phyloP scores from a whole-genome alignment of 2,797 vertebrate species.

The Zalophus californianus region DNA sequence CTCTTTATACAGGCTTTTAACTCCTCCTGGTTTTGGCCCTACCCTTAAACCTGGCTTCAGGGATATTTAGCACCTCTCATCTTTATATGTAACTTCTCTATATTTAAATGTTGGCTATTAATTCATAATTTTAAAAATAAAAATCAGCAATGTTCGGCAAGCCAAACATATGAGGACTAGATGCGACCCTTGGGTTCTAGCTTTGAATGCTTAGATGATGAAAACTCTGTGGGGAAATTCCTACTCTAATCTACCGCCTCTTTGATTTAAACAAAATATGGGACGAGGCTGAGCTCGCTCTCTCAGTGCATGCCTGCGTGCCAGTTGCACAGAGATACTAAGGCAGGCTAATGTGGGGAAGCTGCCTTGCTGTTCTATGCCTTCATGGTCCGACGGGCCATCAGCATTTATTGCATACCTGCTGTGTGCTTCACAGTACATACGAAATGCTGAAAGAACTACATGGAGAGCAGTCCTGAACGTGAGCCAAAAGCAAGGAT shows the following conservation, averaged over 20 bases:
- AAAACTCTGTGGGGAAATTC: conserved; percentile 32
- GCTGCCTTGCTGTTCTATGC: neutral
- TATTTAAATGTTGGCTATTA: conserved; percentile 58
- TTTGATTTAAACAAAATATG: conserved; percentile 31
- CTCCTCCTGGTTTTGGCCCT: neutral
- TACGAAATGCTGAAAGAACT: conserved; percentile 14
- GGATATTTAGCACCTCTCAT: neutral
- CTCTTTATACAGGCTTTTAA: neutral
- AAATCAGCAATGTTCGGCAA: conserved; percentile 3
- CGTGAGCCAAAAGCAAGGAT: neutral
- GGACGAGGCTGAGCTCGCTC: neutral
- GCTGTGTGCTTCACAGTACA: neutral
- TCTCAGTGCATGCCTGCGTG: neutral
- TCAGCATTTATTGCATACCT: conserved; percentile 36
- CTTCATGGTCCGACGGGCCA: conserved; percentile 20
- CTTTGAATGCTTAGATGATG: conserved; percentile 28
- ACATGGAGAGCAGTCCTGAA: neutral
- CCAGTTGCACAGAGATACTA: neutral
- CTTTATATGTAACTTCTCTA: conserved; percentile 49
- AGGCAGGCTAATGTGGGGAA: neutral
- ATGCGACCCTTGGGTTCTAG: neutral
- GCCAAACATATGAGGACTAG: conserved; percentile 1
- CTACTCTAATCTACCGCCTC: conserved; percentile 36
- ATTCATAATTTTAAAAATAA: conserved; percentile 42
- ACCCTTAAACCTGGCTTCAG: neutral